Evolutionary conservation across 2,113 vertebrate species (phyloP), one percentile per base, ranked within the genome.

Genomic region (Symphodus melops): DNA sequence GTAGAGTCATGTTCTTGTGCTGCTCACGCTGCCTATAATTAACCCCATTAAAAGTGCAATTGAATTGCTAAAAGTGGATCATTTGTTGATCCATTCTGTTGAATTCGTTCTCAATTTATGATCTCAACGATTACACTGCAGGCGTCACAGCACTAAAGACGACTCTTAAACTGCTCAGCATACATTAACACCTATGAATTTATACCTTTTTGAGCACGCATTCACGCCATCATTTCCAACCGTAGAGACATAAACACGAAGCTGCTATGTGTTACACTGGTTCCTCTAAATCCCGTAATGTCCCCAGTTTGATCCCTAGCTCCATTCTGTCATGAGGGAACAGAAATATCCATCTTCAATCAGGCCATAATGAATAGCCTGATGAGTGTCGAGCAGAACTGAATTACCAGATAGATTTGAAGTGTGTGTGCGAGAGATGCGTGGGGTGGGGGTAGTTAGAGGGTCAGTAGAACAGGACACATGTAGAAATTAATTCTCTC

Each of bases 1-100:
- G 89, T 85, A 79, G 74, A 84, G 84, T 80, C 70, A 20, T 84
- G 87, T 82, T 83, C 68, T 71, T 79, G 81, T 87, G 82, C 92
- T 85, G 77, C 82, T 89, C 91, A 91, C 88, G 84, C 82, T 42
- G 56, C 79, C 87, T 89, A 89, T 91, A 93, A 92, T 93, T 92
- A 93, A 91, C 91, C 84, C 88, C 85, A 88, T 93, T 93, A 91
- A 92, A 92, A 85, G 76, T 93, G 74, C 82, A 80, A 88, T 88
- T 90, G 87, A 86, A 88, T 86, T 83, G 82, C 86, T 87, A 76
- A 91, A 91, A 89, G 86, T 89, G 86, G 82, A 89, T 91, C 82
- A 91, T 94, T 92, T 93, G 85, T 91, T 88, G 65, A 68, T 86
- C 60, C 19, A 14, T 92, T 88, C 75, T 87, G 79, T 93, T 84